These are phyloP conservation scores for Gallinago stenura DNA, from an alignment of 2,797 vertebrate species.

Conservation along the genomic window DNA sequence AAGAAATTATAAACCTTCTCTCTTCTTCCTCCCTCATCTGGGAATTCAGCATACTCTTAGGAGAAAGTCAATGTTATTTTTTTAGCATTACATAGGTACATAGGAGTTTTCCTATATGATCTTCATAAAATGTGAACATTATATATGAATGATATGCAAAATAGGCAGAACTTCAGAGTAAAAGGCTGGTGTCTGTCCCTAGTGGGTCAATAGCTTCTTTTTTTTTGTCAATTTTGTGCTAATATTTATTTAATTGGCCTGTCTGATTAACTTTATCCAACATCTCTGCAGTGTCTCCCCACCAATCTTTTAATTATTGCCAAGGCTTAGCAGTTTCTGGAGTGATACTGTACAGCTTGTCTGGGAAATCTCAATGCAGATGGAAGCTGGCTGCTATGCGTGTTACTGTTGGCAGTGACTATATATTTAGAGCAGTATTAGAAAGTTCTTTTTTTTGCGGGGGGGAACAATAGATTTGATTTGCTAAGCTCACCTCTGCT, in stretches of 20 bases:
- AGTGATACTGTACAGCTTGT: constrained; percentile 32
- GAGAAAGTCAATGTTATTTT: background rate
- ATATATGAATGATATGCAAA: background rate
- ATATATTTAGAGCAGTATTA: constrained; percentile 13
- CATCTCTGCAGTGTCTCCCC: background rate
- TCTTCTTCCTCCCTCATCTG: background rate
- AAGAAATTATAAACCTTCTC: background rate
- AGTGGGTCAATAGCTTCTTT: background rate
- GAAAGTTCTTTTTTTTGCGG: background rate
- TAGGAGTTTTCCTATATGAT: background rate
- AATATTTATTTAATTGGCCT: background rate
- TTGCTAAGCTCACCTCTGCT: background rate
- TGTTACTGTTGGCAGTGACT: constrained; percentile 48
- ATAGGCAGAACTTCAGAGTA: background rate
- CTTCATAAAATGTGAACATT: background rate
- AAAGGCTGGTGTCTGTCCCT: background rate
- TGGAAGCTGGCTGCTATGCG: constrained; percentile 40
- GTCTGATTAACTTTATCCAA: background rate
- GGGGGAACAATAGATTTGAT: background rate
- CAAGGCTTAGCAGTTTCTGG: constrained; percentile 53
- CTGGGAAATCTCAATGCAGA: constrained; percentile 57
- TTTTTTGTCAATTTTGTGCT: background rate
- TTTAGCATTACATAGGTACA: background rate
- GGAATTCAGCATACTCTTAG: background rate
- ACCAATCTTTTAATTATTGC: constrained; percentile 15